Conservation (phyloP, 1,140 invertebrate genomes). For the Anoplolepis gracilipes region DNA sequence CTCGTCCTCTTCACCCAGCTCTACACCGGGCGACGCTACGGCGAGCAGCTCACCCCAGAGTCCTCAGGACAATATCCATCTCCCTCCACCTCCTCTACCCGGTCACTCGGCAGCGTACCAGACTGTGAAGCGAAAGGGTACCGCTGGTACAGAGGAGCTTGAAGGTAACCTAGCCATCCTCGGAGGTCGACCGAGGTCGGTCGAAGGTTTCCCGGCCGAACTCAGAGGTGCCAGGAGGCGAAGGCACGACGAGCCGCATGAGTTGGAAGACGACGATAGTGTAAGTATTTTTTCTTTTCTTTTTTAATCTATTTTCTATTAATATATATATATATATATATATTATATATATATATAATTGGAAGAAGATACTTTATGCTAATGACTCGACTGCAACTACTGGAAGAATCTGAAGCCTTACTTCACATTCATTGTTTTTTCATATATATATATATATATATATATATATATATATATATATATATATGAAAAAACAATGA, state of each 20-base stretch:
- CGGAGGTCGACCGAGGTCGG: constrained; percentile 93
- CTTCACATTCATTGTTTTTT: neutral
- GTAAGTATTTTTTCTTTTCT: constrained; percentile 69
- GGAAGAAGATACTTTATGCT: neutral
- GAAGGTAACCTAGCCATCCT: constrained; percentile 93
- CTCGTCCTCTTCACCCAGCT: constrained; percentile 88
- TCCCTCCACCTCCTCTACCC: constrained; percentile 92
- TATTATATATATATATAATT: no score
- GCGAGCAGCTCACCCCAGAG: constrained; percentile 89
- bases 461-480: neutral
- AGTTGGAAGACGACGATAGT: constrained; percentile 74
- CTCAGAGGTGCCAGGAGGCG: constrained; percentile 89
- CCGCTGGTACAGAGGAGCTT: constrained; percentile 88
- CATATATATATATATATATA: neutral
- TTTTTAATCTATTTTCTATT: constrained; percentile 1
- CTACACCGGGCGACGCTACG: constrained; percentile 87
- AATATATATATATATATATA: neutral
- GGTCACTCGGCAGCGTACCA: constrained; percentile 91
- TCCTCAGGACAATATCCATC: constrained; percentile 89
- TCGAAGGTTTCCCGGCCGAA: constrained; percentile 90
- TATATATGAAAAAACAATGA: neutral
- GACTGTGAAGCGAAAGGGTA: constrained; percentile 93
- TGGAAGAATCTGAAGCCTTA: no score
- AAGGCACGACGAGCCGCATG: constrained; percentile 78
- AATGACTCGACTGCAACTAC: neutral